Conservation (phyloP, 53 echinoderm and acorn worm genomes). For the Astropecten irregularis region DNA sequence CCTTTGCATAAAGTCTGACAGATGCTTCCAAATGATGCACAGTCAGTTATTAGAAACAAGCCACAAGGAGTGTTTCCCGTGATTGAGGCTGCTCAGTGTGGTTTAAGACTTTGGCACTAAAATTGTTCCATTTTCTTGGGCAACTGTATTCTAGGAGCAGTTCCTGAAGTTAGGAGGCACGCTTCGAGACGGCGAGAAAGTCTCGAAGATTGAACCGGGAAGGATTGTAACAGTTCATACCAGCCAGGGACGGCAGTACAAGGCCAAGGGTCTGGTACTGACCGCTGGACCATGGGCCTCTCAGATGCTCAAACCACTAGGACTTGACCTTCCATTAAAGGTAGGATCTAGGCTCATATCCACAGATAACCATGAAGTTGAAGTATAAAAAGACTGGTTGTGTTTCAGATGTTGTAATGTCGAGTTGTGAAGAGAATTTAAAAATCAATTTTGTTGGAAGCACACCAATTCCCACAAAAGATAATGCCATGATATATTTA, state of each 20-base stretch:
- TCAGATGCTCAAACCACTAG: constrained; percentile 77
- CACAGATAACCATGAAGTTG: too few species aligned
- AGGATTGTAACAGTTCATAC: constrained; percentile 69
- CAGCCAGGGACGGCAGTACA: constrained; percentile 60
- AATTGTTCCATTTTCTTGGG: not conserved
- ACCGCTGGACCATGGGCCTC: constrained; percentile 89
- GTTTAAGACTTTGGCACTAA: too few species aligned
- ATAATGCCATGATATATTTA: too few species aligned
- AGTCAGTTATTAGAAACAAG: too few species aligned
- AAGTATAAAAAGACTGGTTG: not conserved
- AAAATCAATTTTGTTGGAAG: too few species aligned
- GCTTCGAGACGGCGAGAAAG: constrained; percentile 78
- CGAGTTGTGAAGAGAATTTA: not conserved
- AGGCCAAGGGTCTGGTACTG: constrained; percentile 65
- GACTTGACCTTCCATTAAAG: constrained; percentile 65
- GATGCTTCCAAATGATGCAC: not conserved
- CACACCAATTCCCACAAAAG: too few species aligned
- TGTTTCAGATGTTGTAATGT: not conserved
- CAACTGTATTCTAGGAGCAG: constrained; percentile 31
- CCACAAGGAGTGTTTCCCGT: too few species aligned
- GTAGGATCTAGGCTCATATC: not conserved
- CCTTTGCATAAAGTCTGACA: not conserved
- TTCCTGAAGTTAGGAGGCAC: constrained; percentile 70
- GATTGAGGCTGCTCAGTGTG: too few species aligned
- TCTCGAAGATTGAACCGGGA: constrained; percentile 74